A percentile compares a stretch with the other conserved stretches of the same genome.
These are phyloP conservation scores for Calameuta pallipes DNA, from an alignment of 2,888 invertebrate species.

Conservation along the genomic window DNA sequence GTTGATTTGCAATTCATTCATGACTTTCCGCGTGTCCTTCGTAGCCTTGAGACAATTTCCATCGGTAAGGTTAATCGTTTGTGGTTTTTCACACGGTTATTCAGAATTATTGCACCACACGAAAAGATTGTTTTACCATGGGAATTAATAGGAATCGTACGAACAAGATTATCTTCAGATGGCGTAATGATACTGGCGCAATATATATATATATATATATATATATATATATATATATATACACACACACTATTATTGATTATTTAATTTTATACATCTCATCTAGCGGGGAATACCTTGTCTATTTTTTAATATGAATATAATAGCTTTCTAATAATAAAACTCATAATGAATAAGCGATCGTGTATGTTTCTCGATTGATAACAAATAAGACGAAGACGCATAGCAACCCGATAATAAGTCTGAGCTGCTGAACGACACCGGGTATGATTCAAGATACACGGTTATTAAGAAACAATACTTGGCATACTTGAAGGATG, in stretches of 20 bases:
- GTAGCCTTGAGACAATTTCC: not conserved
- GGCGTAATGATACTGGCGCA: too few relatives aligned
- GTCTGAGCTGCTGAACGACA: constrained; percentile 2
- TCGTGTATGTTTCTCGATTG: not conserved
- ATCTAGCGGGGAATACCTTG: not conserved
- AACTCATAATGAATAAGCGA: not conserved
- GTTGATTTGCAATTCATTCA: not conserved
- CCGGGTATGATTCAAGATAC: constrained; percentile 32
- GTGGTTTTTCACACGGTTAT: not conserved
- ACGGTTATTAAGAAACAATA: constrained; percentile 42
- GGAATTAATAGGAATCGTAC: too few relatives aligned
- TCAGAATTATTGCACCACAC: too few relatives aligned
- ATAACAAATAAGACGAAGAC: not conserved
- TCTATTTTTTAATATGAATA: not conserved
- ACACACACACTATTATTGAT: not conserved
- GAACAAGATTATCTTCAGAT: too few relatives aligned
- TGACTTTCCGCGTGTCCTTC: not conserved
- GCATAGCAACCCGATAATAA: not conserved
- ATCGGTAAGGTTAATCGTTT: not conserved
- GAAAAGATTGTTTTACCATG: too few relatives aligned
- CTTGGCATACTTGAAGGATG: constrained; percentile 42
- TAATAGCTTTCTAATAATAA: not conserved
- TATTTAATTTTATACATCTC: not conserved
- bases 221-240: too few relatives aligned
- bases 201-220: too few relatives aligned